A percentile compares a stretch with the other conserved stretches of the same genome.
Conservation (phyloP, 2,888 invertebrate species). For the Cybosia mesomella region DNA sequence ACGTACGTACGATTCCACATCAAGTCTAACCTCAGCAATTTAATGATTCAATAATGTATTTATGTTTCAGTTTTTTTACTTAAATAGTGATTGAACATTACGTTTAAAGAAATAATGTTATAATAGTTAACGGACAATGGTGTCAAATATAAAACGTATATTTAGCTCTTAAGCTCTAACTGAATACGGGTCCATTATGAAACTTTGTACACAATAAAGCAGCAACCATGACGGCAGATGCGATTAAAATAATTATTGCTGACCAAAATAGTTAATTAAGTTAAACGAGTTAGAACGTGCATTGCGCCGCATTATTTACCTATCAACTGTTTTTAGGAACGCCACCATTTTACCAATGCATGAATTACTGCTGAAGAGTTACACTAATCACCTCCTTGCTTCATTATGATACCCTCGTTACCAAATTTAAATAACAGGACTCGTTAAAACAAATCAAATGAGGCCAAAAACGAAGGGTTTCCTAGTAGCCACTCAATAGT, state of each 20-base stretch:
- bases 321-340: slow-evolving; percentile 40
- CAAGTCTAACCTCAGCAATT: slow-evolving; percentile 70
- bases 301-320: slow-evolving; percentile 27
- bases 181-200: slow-evolving; percentile 55
- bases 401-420: background rate
- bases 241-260: slow-evolving; percentile 71
- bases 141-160: slow-evolving; percentile 26
- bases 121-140: background rate
- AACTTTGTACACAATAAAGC: slow-evolving; percentile 66
- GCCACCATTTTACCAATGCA: slow-evolving; percentile 15
- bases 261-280: slow-evolving; percentile 74
- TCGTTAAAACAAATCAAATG: too few relatives aligned
- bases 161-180: slow-evolving; percentile 52
- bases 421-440: too few relatives aligned
- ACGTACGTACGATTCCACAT: slow-evolving; percentile 62
- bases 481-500: too few relatives aligned
- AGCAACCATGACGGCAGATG: slow-evolving; percentile 68
- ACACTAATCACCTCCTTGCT: background rate
- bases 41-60: slow-evolving; percentile 62
- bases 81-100: slow-evolving; percentile 11
- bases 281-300: slow-evolving; percentile 58
- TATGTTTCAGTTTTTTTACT: slow-evolving; percentile 49
- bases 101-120: background rate
- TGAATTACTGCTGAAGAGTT: background rate
- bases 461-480: too few relatives aligned